Percentiles rank a stretch among this genome's conserved stretches.
Evolutionary conservation across 2,888 invertebrate genomes (phyloP).

Genomic region (Horisme vitalbata): DNA sequence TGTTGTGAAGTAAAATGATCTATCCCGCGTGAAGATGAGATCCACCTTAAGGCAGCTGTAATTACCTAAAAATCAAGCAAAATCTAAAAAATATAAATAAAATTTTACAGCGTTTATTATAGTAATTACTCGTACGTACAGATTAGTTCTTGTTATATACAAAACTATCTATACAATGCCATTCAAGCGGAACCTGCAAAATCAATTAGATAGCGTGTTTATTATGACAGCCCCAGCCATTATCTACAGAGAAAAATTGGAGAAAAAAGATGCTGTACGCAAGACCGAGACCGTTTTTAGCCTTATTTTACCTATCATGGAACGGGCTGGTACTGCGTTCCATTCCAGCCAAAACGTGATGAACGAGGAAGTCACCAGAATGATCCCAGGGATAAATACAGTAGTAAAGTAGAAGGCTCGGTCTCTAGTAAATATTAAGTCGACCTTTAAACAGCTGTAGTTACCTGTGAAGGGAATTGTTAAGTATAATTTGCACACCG

Average conservation of each 20-base stretch:
- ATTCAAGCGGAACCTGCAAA: slow-evolving; percentile 64
- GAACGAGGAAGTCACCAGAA: slow-evolving; percentile 92
- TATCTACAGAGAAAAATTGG: slow-evolving; percentile 49
- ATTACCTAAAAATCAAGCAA: slow-evolving; percentile 89
- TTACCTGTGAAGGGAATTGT: slow-evolving; percentile 86
- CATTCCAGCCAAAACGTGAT: slow-evolving; percentile 96
- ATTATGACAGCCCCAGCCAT: slow-evolving; percentile 70
- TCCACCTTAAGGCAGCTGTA: slow-evolving; percentile 98
- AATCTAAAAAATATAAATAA: slow-evolving; percentile 66
- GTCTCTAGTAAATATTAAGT: slow-evolving; percentile 93
- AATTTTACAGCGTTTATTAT: slow-evolving; percentile 40
- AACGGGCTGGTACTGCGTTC: slow-evolving; percentile 94
- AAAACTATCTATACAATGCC: slow-evolving; percentile 44
- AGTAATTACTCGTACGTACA: slow-evolving; percentile 44
- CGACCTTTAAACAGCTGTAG: slow-evolving; percentile 94
- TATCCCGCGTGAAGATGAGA: slow-evolving; percentile 96
- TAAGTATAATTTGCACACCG: slow-evolving; percentile 53
- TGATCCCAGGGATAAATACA: slow-evolving; percentile 95
- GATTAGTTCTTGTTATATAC: slow-evolving; percentile 44
- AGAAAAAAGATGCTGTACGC: slow-evolving; percentile 58
- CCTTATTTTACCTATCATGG: slow-evolving; percentile 90
- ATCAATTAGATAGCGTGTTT: slow-evolving; percentile 63
- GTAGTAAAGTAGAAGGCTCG: slow-evolving; percentile 95
- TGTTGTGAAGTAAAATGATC: slow-evolving; percentile 98
- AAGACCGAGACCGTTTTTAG: slow-evolving; percentile 70